Percentiles rank a stretch among this genome's conserved stretches.
Conservation (phyloP, 2,113 vertebrate genomes). For the Nothobranchius furzeri region DNA sequence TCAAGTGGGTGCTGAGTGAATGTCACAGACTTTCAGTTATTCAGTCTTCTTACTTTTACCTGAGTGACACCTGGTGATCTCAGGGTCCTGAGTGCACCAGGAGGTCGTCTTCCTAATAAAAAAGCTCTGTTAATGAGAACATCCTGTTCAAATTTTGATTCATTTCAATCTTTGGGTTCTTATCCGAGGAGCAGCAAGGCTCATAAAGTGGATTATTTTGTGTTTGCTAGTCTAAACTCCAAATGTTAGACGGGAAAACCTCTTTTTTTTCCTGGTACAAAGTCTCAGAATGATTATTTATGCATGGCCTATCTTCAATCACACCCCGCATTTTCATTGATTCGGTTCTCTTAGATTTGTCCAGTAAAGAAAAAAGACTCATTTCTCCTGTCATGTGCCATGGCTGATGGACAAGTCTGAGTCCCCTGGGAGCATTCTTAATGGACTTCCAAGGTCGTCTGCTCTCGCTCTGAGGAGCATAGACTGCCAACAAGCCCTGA, state of each 20-base stretch:
- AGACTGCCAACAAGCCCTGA: slow-evolving; percentile 59
- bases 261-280: no score
- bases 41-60: slow-evolving; percentile 30
- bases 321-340: not conserved
- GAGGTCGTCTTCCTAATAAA: slow-evolving; percentile 45
- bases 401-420: slow-evolving; percentile 38
- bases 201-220: not conserved
- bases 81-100: slow-evolving; percentile 31
- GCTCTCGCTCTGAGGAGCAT: slow-evolving; percentile 41
- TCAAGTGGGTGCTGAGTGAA: slow-evolving; percentile 36
- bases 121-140: slow-evolving; percentile 20
- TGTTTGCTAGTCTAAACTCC: not conserved
- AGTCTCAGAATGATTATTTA: not conserved
- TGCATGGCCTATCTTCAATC: not conserved
- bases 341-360: slow-evolving; percentile 4
- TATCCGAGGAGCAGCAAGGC: not conserved
- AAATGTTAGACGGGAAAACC: not conserved
- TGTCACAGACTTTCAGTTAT: slow-evolving; percentile 20
- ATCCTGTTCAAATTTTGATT: slow-evolving; percentile 34
- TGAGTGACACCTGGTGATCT: slow-evolving; percentile 47
- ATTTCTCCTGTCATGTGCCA: slow-evolving; percentile 15
- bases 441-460: slow-evolving; percentile 68
- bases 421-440: slow-evolving; percentile 49
- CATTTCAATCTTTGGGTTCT: slow-evolving; percentile 8
- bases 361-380: slow-evolving; percentile 14